phyloP scores from a whole-genome alignment of 2,113 vertebrate genomes.

The Gallinago undulata region DNA sequence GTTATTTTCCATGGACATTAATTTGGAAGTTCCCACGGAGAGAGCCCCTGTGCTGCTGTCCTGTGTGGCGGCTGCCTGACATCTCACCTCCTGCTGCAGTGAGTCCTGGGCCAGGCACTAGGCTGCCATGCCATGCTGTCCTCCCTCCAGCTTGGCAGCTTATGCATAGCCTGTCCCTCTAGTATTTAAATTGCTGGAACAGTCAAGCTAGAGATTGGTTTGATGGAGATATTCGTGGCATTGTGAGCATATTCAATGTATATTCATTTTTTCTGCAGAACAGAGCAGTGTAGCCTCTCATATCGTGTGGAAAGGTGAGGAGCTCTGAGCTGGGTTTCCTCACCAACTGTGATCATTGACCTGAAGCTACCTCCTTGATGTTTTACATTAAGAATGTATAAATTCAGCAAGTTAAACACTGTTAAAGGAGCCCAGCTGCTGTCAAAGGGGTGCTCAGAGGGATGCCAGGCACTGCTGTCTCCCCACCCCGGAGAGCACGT shows the following conservation, averaged over 20 bases:
- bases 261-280: not conserved
- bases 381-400: not conserved
- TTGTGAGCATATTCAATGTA: not conserved
- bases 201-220: not conserved
- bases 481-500: not conserved
- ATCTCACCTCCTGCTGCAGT: not conserved
- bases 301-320: not conserved
- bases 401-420: not conserved
- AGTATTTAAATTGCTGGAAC: not conserved
- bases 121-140: fast-evolving
- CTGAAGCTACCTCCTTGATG: not conserved
- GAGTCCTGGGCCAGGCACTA: not conserved
- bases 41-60: not conserved
- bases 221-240: not conserved
- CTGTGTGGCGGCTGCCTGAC: fast-evolving
- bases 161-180: not conserved
- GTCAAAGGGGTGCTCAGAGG: not conserved
- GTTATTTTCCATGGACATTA: not conserved
- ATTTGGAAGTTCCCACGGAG: not conserved
- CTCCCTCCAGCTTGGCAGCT: not conserved
- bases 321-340: not conserved
- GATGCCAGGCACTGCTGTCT: not conserved
- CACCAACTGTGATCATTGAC: not conserved
- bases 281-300: not conserved
- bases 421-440: not conserved